Evolutionary conservation across 1,140 invertebrate genomes (phyloP).

Genomic region (Plectus sambesii): DNA sequence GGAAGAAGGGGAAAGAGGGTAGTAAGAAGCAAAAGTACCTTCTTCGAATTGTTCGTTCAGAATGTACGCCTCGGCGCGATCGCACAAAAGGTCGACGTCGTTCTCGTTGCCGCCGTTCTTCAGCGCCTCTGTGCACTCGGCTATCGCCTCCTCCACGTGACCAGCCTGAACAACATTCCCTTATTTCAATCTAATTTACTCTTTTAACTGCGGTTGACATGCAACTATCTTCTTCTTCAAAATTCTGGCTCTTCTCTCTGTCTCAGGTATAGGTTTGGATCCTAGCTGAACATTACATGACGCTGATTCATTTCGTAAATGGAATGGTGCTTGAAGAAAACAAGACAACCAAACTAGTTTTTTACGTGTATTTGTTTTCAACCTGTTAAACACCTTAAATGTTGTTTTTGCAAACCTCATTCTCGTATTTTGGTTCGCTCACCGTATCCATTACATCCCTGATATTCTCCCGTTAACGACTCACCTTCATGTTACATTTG

Average conservation of each 20-base stretch:
- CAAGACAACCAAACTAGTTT: constrained; percentile 43
- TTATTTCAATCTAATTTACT: neutral
- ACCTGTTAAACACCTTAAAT: too few species aligned
- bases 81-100: constrained; percentile 68
- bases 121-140: constrained; percentile 67
- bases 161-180: constrained; percentile 51
- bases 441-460: too few species aligned
- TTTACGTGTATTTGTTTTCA: too few species aligned
- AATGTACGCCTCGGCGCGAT: constrained; percentile 81
- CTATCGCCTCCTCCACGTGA: constrained; percentile 56
- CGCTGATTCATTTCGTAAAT: constrained; percentile 8
- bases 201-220: too few species aligned
- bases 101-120: constrained; percentile 58
- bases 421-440: too few species aligned
- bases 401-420: too few species aligned
- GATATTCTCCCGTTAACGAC: too few species aligned
- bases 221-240: too few species aligned
- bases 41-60: constrained; percentile 80
- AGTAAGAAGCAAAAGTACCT: constrained; percentile 53
- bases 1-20: constrained; percentile 3
- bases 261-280: too few species aligned
- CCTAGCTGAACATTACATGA: constrained; percentile 2
- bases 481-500: constrained; percentile 48
- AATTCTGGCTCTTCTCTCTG: too few species aligned
- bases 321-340: too few species aligned